Evolutionary conservation across 1,140 invertebrate species (phyloP).

Genomic region (Diorhabda carinulata): DNA sequence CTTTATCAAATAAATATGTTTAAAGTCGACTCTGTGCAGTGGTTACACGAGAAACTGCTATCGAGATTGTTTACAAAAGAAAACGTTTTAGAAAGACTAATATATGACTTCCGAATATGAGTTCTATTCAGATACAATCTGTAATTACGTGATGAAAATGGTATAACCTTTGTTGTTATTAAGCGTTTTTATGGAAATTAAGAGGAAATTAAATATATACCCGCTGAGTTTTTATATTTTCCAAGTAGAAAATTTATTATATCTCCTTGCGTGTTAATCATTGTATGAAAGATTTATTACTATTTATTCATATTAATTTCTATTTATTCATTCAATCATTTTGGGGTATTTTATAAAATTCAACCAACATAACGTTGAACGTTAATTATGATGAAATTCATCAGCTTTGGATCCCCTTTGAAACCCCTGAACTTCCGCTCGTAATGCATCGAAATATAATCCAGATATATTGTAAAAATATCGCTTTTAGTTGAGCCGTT

Average conservation of each 20-base stretch:
- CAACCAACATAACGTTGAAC: no score
- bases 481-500: background rate
- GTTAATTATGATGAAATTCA: no score
- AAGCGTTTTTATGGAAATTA: background rate
- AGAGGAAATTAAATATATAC: background rate
- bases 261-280: no score
- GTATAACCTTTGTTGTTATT: background rate
- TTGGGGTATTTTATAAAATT: no score
- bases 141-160: constrained; percentile 1
- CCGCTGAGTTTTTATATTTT: background rate
- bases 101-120: background rate
- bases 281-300: no score
- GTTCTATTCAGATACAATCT: background rate
- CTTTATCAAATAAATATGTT: no score
- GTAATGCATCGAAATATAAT: no score
- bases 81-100: background rate
- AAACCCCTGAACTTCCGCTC: no score
- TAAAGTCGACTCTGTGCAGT: background rate
- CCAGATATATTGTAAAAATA: background rate
- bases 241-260: no score
- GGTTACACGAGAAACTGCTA: background rate
- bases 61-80: background rate
- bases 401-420: no score
- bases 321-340: no score
- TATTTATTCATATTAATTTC: no score